Evolutionary conservation across 2,113 vertebrate genomes (phyloP).

Genomic region (Hippocampus barbouri): DNA sequence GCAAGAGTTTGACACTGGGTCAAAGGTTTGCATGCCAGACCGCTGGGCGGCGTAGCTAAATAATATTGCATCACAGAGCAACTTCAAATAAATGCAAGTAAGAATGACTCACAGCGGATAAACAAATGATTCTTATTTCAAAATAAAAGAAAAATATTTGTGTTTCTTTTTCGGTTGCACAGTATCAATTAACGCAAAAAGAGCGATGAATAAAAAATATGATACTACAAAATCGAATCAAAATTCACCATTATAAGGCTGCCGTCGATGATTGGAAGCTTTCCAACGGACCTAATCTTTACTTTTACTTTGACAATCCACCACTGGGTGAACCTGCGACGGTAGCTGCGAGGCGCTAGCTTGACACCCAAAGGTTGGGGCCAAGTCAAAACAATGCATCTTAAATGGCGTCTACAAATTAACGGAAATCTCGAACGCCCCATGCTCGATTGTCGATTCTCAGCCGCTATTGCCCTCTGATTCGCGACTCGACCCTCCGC

Average conservation of each 20-base stretch:
- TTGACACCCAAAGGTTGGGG: slow-evolving; percentile 4
- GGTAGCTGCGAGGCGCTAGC: background rate
- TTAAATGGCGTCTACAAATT: background rate
- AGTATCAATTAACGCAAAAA: background rate
- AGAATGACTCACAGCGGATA: background rate
- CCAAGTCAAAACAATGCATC: slow-evolving; percentile 53
- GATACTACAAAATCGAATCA: background rate
- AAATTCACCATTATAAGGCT: background rate
- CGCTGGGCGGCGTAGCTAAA: slow-evolving; percentile 13
- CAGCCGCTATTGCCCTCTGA: fast-evolving
- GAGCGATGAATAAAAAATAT: no score
- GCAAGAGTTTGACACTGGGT: no score
- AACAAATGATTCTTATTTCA: background rate
- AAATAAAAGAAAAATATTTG: background rate
- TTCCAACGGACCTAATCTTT: background rate
- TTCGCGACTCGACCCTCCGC: fast-evolving
- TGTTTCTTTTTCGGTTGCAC: background rate
- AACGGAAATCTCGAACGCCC: background rate
- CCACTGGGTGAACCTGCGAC: background rate
- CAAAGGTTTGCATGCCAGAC: slow-evolving; percentile 7
- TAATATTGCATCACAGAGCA: fast-evolving
- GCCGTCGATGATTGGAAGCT: no score
- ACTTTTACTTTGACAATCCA: slow-evolving; percentile 4
- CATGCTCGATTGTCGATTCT: fast-evolving
- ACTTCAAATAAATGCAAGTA: background rate